Percentiles rank a stretch among this genome's conserved stretches.
Conservation (phyloP, 2,113 vertebrate genomes). For the Antigone vipio region DNA sequence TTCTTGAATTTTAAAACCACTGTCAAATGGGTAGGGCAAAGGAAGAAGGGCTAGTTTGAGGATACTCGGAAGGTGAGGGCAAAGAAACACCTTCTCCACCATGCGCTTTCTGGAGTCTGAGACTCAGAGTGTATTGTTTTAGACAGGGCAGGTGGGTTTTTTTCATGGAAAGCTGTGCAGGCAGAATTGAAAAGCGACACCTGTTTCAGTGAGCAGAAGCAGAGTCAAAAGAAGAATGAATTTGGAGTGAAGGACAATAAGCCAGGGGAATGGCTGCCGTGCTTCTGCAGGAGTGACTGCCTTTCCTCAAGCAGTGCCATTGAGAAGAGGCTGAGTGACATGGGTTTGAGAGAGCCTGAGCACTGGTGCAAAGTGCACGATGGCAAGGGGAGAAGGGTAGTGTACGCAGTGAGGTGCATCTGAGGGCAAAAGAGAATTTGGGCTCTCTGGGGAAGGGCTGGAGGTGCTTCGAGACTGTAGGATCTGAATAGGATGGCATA, state of each 20-base stretch:
- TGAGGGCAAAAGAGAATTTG: not conserved
- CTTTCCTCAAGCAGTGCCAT: not conserved
- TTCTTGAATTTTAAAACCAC: not conserved
- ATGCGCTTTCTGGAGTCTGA: not conserved
- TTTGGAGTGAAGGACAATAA: not conserved
- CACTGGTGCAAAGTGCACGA: not conserved
- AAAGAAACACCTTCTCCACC: not conserved
- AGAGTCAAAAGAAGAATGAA: not conserved
- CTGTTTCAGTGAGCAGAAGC: not conserved
- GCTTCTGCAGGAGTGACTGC: not conserved
- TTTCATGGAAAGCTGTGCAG: not conserved
- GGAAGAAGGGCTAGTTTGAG: not conserved
- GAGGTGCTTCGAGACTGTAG: not conserved
- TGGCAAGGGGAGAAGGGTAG: not conserved
- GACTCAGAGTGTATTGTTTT: not conserved
- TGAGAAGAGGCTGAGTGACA: not conserved
- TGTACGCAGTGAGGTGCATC: not conserved
- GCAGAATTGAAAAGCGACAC: not conserved
- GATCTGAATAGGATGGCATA: not conserved
- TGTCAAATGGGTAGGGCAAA: not conserved
- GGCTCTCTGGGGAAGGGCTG: not conserved
- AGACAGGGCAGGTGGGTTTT: not conserved
- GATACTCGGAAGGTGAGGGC: not conserved
- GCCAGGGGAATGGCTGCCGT: not conserved
- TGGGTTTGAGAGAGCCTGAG: not conserved